These are phyloP conservation scores for Crotalus adamanteus DNA, from an alignment of 2,797 vertebrate genomes.

Conservation along the genomic window DNA sequence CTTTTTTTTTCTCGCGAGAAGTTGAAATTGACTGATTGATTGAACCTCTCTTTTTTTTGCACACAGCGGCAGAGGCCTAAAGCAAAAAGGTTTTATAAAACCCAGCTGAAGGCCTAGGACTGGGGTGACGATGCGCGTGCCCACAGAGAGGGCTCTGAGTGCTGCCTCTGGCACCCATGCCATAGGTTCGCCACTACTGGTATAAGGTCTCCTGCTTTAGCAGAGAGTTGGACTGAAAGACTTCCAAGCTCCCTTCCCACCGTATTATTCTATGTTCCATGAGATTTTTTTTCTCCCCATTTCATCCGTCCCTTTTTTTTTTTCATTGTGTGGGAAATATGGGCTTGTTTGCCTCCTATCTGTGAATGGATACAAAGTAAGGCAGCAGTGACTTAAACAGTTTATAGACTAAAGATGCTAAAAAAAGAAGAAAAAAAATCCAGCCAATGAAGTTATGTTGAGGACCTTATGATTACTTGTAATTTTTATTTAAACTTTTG, in stretches of 20 bases:
- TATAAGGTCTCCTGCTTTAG: too few relatives aligned
- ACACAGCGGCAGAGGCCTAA: too few relatives aligned
- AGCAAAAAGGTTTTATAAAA: too few relatives aligned
- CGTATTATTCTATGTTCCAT: background rate
- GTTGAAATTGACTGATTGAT: too few relatives aligned
- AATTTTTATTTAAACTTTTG: slow-evolving; percentile 44
- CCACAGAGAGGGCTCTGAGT: too few relatives aligned
- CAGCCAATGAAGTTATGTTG: background rate
- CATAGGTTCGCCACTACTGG: too few relatives aligned
- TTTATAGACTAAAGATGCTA: background rate
- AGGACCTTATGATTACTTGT: slow-evolving; percentile 15
- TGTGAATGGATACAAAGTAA: background rate
- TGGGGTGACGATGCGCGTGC: too few relatives aligned
- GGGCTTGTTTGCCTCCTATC: background rate
- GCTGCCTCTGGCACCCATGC: too few relatives aligned
- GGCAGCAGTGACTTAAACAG: background rate
- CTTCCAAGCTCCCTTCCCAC: background rate
- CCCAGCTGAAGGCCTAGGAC: too few relatives aligned
- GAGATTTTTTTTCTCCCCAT: background rate
- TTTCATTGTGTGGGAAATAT: background rate
- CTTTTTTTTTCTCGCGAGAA: too few relatives aligned
- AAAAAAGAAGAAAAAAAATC: background rate
- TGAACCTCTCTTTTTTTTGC: too few relatives aligned
- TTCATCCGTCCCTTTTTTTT: background rate
- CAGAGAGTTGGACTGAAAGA: background rate